These are phyloP conservation scores for Conus canariensis DNA, from an alignment of 2,888 invertebrate genomes.

Conservation along the genomic window DNA sequence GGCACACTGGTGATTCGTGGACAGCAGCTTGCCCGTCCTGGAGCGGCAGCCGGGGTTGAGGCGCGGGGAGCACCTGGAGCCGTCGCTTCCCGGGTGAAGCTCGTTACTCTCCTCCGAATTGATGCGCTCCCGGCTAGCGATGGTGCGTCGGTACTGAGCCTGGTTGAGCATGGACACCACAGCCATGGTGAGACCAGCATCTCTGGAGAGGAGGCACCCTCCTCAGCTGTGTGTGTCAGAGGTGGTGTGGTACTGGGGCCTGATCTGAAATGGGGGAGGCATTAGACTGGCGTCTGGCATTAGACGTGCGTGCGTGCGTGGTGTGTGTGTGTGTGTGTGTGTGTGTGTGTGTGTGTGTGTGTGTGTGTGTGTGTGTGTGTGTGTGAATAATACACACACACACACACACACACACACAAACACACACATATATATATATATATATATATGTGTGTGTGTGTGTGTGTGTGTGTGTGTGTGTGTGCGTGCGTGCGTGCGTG, in stretches of 20 bases:
- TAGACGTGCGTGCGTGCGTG: not conserved
- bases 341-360: constrained; percentile 10
- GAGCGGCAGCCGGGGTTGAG: constrained; percentile 40
- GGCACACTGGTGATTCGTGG: constrained; percentile 67
- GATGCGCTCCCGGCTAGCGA: constrained; percentile 62
- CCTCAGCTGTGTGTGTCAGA: not conserved
- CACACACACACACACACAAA: not conserved
- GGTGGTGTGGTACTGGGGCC: not conserved
- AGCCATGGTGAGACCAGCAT: constrained; percentile 54
- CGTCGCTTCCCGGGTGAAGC: constrained; percentile 38
- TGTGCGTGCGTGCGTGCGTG: not conserved
- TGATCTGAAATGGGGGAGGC: not conserved
- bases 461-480: not conserved
- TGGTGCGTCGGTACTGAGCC: constrained; percentile 68
- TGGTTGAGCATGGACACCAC: constrained; percentile 70
- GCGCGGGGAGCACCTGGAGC: not conserved
- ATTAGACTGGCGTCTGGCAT: not conserved
- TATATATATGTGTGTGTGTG: not conserved
- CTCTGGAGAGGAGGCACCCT: not conserved
- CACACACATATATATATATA: not conserved
- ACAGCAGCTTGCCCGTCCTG: constrained; percentile 42
- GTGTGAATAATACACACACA: not conserved
- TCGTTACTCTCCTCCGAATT: constrained; percentile 62
- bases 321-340: constrained; percentile 10
- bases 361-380: not conserved